phyloP scores from a whole-genome alignment of 1,140 invertebrate species.

The Pararge aegeria region DNA sequence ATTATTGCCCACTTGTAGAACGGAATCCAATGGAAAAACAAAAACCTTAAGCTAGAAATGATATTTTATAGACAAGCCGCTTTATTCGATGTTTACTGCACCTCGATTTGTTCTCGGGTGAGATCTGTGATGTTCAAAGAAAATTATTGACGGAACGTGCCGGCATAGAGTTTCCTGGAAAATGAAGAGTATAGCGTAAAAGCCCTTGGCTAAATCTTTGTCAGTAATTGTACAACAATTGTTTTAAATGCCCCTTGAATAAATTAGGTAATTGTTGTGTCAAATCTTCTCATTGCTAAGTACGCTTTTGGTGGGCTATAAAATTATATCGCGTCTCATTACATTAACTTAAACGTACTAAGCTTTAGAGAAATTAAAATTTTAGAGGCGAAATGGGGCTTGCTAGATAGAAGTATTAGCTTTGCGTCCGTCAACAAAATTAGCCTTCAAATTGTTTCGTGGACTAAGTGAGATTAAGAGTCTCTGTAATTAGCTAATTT shows the following conservation, averaged over 20 bases:
- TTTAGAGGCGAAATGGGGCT: conserved; percentile 55
- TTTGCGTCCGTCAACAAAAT: conserved; percentile 41
- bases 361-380: conserved; percentile 63
- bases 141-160: conserved; percentile 78
- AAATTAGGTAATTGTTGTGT: conserved; percentile 40
- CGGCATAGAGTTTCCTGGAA: conserved; percentile 46
- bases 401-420: conserved; percentile 62
- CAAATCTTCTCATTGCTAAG: conserved; percentile 41
- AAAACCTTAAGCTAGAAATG: conserved; percentile 67
- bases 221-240: conserved; percentile 42
- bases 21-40: conserved; percentile 72
- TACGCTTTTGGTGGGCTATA: conserved; percentile 48
- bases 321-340: conserved; percentile 60
- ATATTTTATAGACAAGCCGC: conserved; percentile 75
- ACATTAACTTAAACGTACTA: conserved; percentile 58
- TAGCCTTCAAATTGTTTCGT: conserved; percentile 20
- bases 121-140: conserved; percentile 73
- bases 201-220: conserved; percentile 35
- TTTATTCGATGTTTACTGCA: conserved; percentile 76
- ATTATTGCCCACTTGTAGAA: conserved; percentile 80
- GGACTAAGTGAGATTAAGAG: too few species aligned
- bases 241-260: conserved; percentile 44
- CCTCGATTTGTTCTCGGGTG: conserved; percentile 68
- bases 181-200: conserved; percentile 39
- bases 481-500: background rate